Conservation (phyloP, 2,797 vertebrate species). For the Trachurus trachurus region DNA sequence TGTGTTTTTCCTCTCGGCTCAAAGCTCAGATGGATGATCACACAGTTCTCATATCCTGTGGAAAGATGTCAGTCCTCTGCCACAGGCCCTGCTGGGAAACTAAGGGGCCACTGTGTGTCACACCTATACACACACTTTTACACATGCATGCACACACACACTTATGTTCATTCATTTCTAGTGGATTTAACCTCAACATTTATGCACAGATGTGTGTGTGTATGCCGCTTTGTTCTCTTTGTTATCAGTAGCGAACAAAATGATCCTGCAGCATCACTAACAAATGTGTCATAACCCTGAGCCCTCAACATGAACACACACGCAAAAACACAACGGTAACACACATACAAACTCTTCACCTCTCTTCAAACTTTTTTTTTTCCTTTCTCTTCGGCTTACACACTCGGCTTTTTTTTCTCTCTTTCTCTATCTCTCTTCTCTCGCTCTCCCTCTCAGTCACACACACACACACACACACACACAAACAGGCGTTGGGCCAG, state of each 20-base stretch:
- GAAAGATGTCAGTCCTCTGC: constrained; percentile 80
- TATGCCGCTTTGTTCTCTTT: constrained; percentile 5
- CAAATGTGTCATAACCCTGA: not conserved
- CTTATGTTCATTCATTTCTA: constrained; percentile 29
- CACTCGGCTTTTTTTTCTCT: constrained; percentile 7
- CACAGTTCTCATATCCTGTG: constrained; percentile 81
- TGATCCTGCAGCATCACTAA: not conserved
- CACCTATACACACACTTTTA: constrained; percentile 26
- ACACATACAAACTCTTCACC: not conserved
- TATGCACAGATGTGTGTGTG: constrained; percentile 12
- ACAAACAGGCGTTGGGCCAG: constrained; percentile 73
- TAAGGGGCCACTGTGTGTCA: constrained; percentile 62
- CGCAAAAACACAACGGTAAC: not conserved
- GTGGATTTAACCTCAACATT: constrained; percentile 25
- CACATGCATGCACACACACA: constrained; percentile 10
- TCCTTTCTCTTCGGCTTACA: not conserved
- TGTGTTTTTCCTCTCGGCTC: constrained; percentile 57
- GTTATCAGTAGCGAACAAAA: constrained; percentile 5
- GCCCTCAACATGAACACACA: not conserved
- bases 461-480: constrained; percentile 37
- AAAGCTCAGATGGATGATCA: constrained; percentile 71
- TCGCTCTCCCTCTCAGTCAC: constrained; percentile 22
- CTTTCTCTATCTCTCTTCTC: not conserved
- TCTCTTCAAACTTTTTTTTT: not conserved
- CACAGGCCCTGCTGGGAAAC: constrained; percentile 75